A percentile compares a stretch with the other conserved stretches of the same genome.
Evolutionary conservation across 1,140 invertebrate genomes (phyloP).

Genomic region (Diorhabda carinulata): DNA sequence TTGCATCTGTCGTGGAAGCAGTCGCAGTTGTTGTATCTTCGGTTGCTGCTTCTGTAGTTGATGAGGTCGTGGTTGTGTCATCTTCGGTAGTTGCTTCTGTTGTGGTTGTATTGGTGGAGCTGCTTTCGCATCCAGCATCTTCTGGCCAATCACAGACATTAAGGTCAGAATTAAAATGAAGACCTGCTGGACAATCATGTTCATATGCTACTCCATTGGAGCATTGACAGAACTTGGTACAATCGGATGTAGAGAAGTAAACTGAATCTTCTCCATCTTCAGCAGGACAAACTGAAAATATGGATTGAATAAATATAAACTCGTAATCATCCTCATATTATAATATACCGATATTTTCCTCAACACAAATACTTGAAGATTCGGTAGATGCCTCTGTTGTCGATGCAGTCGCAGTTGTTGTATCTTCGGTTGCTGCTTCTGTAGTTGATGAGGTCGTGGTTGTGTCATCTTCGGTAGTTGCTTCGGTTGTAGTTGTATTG

Average conservation of each 20-base stretch:
- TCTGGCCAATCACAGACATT: neutral
- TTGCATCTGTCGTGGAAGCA: neutral
- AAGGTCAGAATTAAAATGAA: neutral
- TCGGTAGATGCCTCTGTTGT: too few relatives aligned
- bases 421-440: too few relatives aligned
- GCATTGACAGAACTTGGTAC: neutral
- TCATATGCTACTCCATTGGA: neutral
- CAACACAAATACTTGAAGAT: too few relatives aligned
- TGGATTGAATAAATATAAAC: too few relatives aligned
- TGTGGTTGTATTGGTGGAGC: neutral
- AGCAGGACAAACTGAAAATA: neutral
- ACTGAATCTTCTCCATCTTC: neutral
- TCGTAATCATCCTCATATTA: too few relatives aligned
- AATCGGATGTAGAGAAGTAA: neutral
- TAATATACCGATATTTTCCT: too few relatives aligned
- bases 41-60: neutral
- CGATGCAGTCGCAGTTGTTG: too few relatives aligned
- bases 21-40: neutral
- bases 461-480: too few relatives aligned
- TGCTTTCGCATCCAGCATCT: conserved; percentile 33
- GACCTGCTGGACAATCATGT: neutral
- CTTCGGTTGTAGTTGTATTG: neutral
- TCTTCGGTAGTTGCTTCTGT: neutral
- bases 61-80: neutral
- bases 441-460: too few relatives aligned